Evolutionary conservation across 92 coral and sea anemone species (phyloP).

Genomic region (Porites rus): DNA sequence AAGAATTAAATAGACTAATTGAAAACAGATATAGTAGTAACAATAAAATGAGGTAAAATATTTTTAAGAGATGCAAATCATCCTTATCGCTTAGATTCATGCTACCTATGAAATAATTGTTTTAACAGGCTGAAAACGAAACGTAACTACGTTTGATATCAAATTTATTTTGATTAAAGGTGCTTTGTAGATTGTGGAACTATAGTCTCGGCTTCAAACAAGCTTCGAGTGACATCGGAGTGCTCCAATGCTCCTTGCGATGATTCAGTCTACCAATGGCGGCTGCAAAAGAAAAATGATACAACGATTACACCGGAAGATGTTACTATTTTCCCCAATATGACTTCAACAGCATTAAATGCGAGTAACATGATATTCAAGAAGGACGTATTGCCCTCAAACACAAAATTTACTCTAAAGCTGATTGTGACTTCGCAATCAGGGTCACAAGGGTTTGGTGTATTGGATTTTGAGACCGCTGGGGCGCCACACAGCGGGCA

Average conservation of each 20-base stretch:
- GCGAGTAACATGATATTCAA: slow-evolving; percentile 22
- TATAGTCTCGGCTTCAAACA: slow-evolving; percentile 35
- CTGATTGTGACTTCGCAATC: slow-evolving; percentile 1
- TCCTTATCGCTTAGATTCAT: no score
- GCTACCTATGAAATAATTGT: no score
- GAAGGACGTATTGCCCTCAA: slow-evolving; percentile 1
- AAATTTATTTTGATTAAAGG: neutral
- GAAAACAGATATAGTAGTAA: no score
- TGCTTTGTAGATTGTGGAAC: slow-evolving; percentile 36
- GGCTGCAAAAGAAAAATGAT: neutral
- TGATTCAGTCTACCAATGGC: slow-evolving; percentile 29
- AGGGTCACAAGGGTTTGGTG: neutral
- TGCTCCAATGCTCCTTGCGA: slow-evolving; percentile 25
- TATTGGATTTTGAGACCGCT: slow-evolving; percentile 29
- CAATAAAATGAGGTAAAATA: no score
- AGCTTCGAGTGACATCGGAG: slow-evolving; percentile 39
- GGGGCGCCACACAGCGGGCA: slow-evolving; percentile 10
- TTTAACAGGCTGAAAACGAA: no score
- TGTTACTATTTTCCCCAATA: slow-evolving; percentile 18
- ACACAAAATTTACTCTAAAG: neutral
- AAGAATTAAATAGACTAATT: no score
- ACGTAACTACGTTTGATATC: no score
- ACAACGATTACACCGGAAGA: neutral
- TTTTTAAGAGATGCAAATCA: no score
- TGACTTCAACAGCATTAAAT: slow-evolving; percentile 20